Conservation (phyloP, 2,113 vertebrate species). For the Orthochromis indermauri region DNA sequence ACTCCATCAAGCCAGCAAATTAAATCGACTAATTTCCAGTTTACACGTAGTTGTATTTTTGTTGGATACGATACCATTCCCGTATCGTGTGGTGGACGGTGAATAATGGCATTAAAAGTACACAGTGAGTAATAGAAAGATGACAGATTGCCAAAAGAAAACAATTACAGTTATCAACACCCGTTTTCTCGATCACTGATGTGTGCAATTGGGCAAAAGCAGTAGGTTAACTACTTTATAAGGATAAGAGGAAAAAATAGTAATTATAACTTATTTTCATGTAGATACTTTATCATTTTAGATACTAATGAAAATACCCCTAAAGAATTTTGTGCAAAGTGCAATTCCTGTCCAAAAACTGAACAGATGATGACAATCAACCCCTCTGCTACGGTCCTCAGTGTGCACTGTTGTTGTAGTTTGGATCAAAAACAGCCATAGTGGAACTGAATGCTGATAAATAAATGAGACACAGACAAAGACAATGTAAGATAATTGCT, state of each 20-base stretch:
- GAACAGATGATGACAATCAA: neutral
- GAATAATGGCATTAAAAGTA: neutral
- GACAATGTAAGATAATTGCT: neutral
- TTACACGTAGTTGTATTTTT: neutral
- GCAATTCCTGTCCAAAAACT: neutral
- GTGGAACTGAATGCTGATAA: neutral
- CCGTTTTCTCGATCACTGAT: neutral
- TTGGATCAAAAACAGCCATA: neutral
- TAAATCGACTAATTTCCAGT: neutral
- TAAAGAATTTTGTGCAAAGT: neutral
- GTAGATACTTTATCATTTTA: neutral
- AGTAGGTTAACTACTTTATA: neutral
- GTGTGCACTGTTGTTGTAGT: accelerated
- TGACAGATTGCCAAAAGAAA: neutral
- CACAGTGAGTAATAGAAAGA: neutral
- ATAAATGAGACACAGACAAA: neutral
- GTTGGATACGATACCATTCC: neutral
- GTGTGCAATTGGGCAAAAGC: neutral
- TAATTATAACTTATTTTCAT: neutral
- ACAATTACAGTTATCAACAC: neutral
- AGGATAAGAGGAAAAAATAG: neutral
- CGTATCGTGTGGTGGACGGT: accelerated
- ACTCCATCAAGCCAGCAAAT: neutral
- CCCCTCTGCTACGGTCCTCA: neutral
- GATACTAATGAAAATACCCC: neutral